Base-by-base conservation (phyloP, 2,888 invertebrate species). In the Leptinotarsa rubiginosa region DNA sequence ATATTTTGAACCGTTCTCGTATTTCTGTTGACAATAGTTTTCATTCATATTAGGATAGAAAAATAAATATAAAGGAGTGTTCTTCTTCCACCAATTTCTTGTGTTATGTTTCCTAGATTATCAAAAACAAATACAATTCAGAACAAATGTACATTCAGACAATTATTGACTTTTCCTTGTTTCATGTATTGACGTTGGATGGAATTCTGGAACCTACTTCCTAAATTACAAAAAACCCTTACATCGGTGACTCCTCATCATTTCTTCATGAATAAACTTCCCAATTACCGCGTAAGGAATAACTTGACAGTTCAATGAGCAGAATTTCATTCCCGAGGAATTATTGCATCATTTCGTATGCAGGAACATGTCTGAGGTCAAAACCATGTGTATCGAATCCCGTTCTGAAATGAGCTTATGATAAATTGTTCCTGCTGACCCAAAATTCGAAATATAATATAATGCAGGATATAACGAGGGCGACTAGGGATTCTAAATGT, bases 261-360 rank as follows among this genome's bases (percentile, higher is more conserved):
- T 52, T 52, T 15, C n/a, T 52, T 56, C 56, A 18, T 20, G n/a
- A 20, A 56, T 56, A 7, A 56, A 20, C 56, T 7, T 20, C 18
- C 56, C 56, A n/a, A 56, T 56, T 56, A 56, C 12, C 12, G 5
- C 12, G 20, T 16, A 20, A 10, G 10, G 12, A 56, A 18, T 12
- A 20, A 22, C 56, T 56, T 56, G 56, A n/a, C 56, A 56, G 18
- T 56, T 56, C 56, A 12, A 56, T 56, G 56, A 56, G 20, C 56
- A 56, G 12, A 16, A 56, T 56, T 56, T 22, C 56, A 56, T 18
- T 56, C 7, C 50, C 50, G 15, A 52, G 56, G 5, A 56, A 56
- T 56, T n/a, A 56, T 56, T 56, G 20, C 10, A 10, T 56, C 56
- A 56, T 56, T 56, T 56, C 20, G 56, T 56, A 56, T 56, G n/a